These are phyloP conservation scores for Phenganax stokvisi DNA, from an alignment of 92 coral and sea anemone genomes.

Conservation along the genomic window DNA sequence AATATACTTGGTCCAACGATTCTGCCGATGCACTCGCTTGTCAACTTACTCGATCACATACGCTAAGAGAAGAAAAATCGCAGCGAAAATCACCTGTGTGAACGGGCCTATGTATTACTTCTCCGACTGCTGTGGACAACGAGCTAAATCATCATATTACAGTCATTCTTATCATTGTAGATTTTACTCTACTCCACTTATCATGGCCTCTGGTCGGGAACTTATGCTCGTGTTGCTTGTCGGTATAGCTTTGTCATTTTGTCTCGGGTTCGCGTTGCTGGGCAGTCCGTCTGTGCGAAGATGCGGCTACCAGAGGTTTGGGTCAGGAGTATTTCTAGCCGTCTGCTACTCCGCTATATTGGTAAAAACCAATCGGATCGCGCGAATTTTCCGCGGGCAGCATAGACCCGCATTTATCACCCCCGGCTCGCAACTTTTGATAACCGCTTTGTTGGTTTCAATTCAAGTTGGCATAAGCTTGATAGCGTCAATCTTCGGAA, in stretches of 20 bases:
- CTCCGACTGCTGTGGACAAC: too few species aligned
- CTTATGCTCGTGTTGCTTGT: constrained; percentile 66
- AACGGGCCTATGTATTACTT: too few species aligned
- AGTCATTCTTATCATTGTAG: too few species aligned
- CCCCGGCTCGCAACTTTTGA: constrained; percentile 76
- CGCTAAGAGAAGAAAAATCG: too few species aligned
- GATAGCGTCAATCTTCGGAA: constrained; percentile 67
- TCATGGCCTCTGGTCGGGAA: constrained; percentile 99
- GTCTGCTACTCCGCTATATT: constrained; percentile 84
- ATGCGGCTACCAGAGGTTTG: constrained; percentile 80
- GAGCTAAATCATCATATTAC: too few species aligned
- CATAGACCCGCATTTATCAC: constrained; percentile 78
- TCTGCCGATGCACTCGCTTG: too few species aligned
- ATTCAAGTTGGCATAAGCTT: constrained; percentile 65
- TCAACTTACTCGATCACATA: too few species aligned
- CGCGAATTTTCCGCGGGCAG: constrained; percentile 75
- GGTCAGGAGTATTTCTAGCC: constrained; percentile 73
- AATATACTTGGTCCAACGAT: too few species aligned
- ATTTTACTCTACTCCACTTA: constrained; percentile 76
- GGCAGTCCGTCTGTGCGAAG: constrained; percentile 57
- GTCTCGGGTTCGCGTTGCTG: constrained; percentile 60
- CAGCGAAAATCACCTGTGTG: too few species aligned
- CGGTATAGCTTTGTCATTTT: constrained; percentile 75
- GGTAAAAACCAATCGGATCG: constrained; percentile 89
- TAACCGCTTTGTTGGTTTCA: constrained; percentile 62